Base-by-base conservation (phyloP, 2,888 invertebrate genomes). In the Erynnis tages region DNA sequence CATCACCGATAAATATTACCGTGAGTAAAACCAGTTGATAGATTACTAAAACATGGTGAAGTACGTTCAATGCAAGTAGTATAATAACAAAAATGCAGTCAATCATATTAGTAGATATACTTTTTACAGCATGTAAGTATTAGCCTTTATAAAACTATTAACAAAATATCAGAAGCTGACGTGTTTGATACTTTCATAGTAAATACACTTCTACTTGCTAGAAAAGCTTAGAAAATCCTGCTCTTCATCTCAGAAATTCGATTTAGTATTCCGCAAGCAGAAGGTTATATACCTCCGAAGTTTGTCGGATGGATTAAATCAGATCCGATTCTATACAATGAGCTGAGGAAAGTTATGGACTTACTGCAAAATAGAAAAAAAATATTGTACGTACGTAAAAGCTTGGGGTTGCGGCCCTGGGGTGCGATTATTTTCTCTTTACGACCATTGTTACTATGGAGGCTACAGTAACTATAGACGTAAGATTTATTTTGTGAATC, bases 261-360 rank as follows among this genome's bases (percentile, higher is more conserved):
- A 41, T 49, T 49, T 23, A 10, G 40, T 49, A 41, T 49, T 40
- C 48, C 62, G 65, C 62, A 69, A 66, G 23, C 25, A n/a, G 17
- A 17, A 32, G 30, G 30, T 38, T 30, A 38, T 30, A 38, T 40
- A 49, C 67, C 65, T 73, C 69, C 71, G 66, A 69, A 71, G 71
- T 73, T 73, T 64, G 70, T 71, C 65, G 58, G 62, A 55, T 55
- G 58, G 61, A 61, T 66, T 61, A 66, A 70, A 70, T 66, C 61
- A 63, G 55, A 57, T 50, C 50, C 13, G 19, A 49, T 41, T 43
- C 43, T 27, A 29, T 19, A 34, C 17, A 34, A 7, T 35, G 11
- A 10, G 46, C 30, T 43, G 10, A 27, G 21, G 50, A 8, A 40
- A 50, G 21, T 35, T 50, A 50, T 41, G 29, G 50, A 43, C 43